A percentile compares a stretch with the other conserved stretches of the same genome.
These are phyloP conservation scores for Spinus olivaceus DNA, from an alignment of 2,797 vertebrate species.

Conservation along the genomic window DNA sequence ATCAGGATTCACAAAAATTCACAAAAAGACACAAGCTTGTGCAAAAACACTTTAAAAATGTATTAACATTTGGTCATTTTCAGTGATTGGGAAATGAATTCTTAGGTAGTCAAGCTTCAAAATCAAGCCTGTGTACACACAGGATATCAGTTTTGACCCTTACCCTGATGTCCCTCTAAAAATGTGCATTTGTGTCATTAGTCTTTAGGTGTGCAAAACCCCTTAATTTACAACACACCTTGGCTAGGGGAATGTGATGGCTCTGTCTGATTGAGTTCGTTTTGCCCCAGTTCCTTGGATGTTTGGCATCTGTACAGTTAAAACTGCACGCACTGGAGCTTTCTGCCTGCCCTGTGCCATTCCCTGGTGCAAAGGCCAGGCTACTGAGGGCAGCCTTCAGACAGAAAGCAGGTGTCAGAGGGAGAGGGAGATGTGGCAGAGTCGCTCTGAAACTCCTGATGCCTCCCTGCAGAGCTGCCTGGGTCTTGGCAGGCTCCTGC, in stretches of 20 bases:
- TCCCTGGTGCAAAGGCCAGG: neutral
- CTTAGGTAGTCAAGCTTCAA: neutral
- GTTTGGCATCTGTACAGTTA: neutral
- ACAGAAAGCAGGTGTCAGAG: neutral
- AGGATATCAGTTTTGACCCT: neutral
- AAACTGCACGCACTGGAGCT: neutral
- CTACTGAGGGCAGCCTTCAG: neutral
- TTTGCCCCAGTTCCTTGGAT: neutral
- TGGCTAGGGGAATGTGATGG: neutral
- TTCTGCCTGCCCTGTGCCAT: neutral
- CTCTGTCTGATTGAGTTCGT: neutral
- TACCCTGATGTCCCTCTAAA: neutral
- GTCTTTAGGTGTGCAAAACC: neutral
- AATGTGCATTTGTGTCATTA: neutral
- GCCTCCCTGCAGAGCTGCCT: conserved; percentile 14
- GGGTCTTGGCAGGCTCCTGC: neutral
- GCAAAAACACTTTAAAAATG: neutral
- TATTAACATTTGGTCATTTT: neutral
- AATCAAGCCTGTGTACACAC: neutral
- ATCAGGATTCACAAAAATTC: neutral
- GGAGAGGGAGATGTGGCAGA: neutral
- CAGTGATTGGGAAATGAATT: neutral
- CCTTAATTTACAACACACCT: neutral
- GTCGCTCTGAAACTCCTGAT: neutral
- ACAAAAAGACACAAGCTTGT: neutral